These are phyloP conservation scores for Trissoscelio sp. DNA, from an alignment of 2,888 invertebrate species.

Conservation along the genomic window DNA sequence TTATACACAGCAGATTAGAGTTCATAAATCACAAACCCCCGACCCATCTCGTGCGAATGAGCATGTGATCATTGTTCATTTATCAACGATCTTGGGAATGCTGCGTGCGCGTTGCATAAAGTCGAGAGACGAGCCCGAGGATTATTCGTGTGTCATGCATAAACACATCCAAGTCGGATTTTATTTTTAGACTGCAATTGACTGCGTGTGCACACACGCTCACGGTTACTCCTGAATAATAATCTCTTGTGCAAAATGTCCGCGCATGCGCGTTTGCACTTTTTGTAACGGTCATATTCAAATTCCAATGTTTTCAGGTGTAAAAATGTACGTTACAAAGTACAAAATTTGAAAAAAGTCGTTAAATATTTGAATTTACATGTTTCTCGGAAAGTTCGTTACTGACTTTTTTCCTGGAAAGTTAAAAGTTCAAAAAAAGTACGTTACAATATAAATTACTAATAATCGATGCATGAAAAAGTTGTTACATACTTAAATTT, in stretches of 20 bases:
- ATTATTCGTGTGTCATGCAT: slow-evolving; percentile 41
- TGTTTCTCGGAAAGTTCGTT: too few relatives aligned
- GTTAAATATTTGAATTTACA: too few relatives aligned
- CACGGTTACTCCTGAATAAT: not conserved
- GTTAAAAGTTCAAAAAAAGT: too few relatives aligned
- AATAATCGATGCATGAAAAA: too few relatives aligned
- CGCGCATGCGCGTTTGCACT: too few relatives aligned
- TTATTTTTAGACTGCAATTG: slow-evolving; percentile 39
- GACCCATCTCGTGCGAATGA: slow-evolving; percentile 44
- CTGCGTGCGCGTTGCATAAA: slow-evolving; percentile 47
- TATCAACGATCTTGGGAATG: slow-evolving; percentile 56
- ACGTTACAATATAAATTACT: too few relatives aligned
- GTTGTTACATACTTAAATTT: too few relatives aligned
- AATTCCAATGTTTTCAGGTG: too few relatives aligned
- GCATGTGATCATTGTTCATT: slow-evolving; percentile 53
- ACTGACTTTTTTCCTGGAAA: too few relatives aligned
- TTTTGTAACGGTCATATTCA: too few relatives aligned
- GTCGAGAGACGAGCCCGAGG: slow-evolving; percentile 11
- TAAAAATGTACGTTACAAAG: too few relatives aligned
- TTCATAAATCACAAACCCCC: slow-evolving; percentile 28
- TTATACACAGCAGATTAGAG: slow-evolving; percentile 16
- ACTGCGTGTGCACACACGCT: slow-evolving; percentile 4
- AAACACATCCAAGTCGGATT: not conserved
- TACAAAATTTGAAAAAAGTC: too few relatives aligned
- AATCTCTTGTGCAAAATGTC: not conserved